Base-by-base conservation (phyloP, 2,113 vertebrate genomes). In the Cryptomyrus ogoouensis region DNA sequence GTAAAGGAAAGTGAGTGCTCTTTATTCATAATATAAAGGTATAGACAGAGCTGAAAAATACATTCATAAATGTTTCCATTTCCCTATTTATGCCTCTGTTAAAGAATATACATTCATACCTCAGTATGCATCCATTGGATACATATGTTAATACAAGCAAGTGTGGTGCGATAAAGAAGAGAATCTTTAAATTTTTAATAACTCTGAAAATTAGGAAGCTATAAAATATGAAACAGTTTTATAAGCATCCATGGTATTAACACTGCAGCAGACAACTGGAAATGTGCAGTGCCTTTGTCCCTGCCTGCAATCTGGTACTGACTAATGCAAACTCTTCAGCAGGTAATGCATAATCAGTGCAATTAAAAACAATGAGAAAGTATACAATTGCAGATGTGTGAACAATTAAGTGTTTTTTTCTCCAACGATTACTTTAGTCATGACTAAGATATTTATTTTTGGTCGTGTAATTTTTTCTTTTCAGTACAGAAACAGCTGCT, bases 361-460 rank as follows among this genome's bases (percentile, higher is more conserved):
- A 35, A 39, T 39, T 77, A 17, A 39, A 77, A 77, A 39, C 31
- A 39, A 77, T 77, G 35, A 19, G 5, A 77, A 31, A 77, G 17
- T 77, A 17, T 77, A 39, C 2, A 15, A 39, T 39, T 77, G 70
- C 70, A 77, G 70, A 13, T 77, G 70, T 80, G 74, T 70, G 62
- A 31, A 70, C 62, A 70, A 70, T 70, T 27, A 31, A 31, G 3
- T 70, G 62, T 6, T 70, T 31, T 27, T 66, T 66, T 0, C 50
- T 9, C 19, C n/a, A 13, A 13, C 0, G 10, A 70, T 70, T 70
- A 66, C 62, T 66, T 66, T 66, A 70, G 62, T 42, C 35, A 19
- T 80, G 31, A 80, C 74, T 80, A 80, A 80, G 74, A 80, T 80
- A 42, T 80, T 80, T 80, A 39, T 80, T 80, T 19, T 80, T 39